Base-by-base conservation (phyloP, 1,140 invertebrate genomes). In the Philaenus spumarius region DNA sequence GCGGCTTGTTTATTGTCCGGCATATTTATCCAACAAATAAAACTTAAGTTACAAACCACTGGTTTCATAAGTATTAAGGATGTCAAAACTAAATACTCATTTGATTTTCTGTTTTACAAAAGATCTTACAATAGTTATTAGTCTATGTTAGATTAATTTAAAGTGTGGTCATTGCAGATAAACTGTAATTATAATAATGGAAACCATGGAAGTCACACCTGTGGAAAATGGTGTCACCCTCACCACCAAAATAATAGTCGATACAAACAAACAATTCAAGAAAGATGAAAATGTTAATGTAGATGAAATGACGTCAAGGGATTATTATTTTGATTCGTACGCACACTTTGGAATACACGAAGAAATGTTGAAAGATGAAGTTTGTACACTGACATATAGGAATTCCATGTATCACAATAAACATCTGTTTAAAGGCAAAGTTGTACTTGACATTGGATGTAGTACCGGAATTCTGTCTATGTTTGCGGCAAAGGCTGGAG, bases 281-380 rank as follows among this genome's bases (percentile, higher is more conserved):
- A 46, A 51, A 50, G 59, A 30, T 30, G 26, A 61, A 17, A 52
- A 59, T 26, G 61, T 61, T 1, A 61, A 65, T n/a, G 85, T 88
- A 0, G 90, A 93, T 58, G 90, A 93, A 55, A 95, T 95, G 91
- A 95, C 91, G 1, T 93, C 90, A 0, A 80, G 90, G 65, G 91
- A 95, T 73, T 97, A 98, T 72, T 99, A 99, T 74, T 99, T 99
- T 76, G 95, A 98, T 76, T 98, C 95, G 0, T 99, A 99, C 73
- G 96, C 96, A 59, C 97, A 99, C 78, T 99, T 99, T 77, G 97
- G 97, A 45, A 99, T 99, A 68, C 97, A 99, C 72, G 97, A 99
- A 81, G 97, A 99, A 77, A 99, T 99, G 97, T 76, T 99, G 24
- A 99, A 99, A 75, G 97, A 99, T 77, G 95, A 99, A 81, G 94